These are phyloP conservation scores for Carassius auratus DNA, from an alignment of 2,113 vertebrate species.

Conservation along the genomic window DNA sequence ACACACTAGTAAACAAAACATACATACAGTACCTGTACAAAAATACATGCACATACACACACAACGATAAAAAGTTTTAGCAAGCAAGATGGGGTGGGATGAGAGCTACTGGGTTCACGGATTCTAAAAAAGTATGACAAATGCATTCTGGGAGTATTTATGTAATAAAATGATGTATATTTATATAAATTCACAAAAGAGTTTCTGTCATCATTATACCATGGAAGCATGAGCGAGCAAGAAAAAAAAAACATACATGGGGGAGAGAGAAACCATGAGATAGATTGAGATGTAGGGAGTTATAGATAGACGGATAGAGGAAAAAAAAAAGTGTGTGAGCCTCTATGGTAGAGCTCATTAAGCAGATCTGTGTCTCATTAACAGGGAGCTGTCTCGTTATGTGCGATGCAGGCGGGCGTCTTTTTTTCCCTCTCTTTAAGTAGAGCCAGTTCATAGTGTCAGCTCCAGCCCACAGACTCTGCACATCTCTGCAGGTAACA, in stretches of 20 bases:
- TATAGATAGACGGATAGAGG: slow-evolving; percentile 8
- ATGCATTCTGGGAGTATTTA: not conserved
- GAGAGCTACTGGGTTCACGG: not conserved
- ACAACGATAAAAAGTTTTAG: not conserved
- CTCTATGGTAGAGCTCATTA: slow-evolving; percentile 50
- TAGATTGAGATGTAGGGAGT: slow-evolving; percentile 12
- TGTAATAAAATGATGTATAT: not conserved
- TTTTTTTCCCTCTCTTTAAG: slow-evolving; percentile 1
- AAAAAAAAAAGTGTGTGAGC: not conserved
- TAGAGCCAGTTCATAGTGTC: slow-evolving; percentile 32
- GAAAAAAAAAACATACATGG: not conserved
- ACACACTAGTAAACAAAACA: too few species aligned
- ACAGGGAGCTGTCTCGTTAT: slow-evolving; percentile 45
- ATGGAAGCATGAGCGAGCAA: not conserved
- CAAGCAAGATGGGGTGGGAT: not conserved
- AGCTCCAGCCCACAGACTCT: slow-evolving; percentile 35
- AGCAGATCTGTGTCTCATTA: slow-evolving; percentile 54
- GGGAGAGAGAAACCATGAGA: not conserved
- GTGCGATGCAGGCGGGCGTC: slow-evolving; percentile 41
- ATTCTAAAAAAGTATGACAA: not conserved
- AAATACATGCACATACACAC: too few species aligned
- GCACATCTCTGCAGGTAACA: slow-evolving; percentile 37
- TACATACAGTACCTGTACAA: too few species aligned
- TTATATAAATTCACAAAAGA: slow-evolving; percentile 2
- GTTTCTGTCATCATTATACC: slow-evolving; percentile 13